Evolutionary conservation across 2,113 vertebrate species (phyloP).

Genomic region (Notiomystis cincta): DNA sequence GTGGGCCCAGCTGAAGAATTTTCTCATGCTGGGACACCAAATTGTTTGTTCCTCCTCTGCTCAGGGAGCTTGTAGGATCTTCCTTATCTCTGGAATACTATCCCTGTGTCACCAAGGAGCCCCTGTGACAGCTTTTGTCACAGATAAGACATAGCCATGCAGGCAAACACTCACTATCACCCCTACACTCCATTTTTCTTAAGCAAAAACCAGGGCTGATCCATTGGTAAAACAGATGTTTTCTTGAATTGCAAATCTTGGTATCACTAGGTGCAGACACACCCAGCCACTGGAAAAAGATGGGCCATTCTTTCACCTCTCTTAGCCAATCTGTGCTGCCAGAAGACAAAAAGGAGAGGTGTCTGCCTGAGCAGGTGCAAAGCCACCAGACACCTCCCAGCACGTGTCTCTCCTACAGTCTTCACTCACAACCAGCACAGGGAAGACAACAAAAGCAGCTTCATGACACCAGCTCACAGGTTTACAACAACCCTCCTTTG

Average conservation of each 20-base stretch:
- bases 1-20: neutral
- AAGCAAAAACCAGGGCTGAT: neutral
- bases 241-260: neutral
- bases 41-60: neutral
- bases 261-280: neutral
- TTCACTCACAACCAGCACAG: neutral
- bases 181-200: neutral
- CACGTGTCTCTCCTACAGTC: neutral
- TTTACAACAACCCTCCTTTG: neutral
- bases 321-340: neutral
- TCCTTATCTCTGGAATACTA: neutral
- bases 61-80: neutral
- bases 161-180: neutral
- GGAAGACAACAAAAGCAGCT: neutral
- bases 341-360: neutral
- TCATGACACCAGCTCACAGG: neutral
- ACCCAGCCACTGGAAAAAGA: neutral
- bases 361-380: neutral
- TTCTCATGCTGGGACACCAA: rapidly evolving
- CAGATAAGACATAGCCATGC: neutral
- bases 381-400: neutral
- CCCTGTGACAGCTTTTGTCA: neutral
- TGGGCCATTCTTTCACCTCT: neutral
- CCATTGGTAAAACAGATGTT: neutral
- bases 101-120: neutral